These are phyloP conservation scores for Calosoma granatense DNA, from an alignment of 1,140 invertebrate species.

Conservation along the genomic window DNA sequence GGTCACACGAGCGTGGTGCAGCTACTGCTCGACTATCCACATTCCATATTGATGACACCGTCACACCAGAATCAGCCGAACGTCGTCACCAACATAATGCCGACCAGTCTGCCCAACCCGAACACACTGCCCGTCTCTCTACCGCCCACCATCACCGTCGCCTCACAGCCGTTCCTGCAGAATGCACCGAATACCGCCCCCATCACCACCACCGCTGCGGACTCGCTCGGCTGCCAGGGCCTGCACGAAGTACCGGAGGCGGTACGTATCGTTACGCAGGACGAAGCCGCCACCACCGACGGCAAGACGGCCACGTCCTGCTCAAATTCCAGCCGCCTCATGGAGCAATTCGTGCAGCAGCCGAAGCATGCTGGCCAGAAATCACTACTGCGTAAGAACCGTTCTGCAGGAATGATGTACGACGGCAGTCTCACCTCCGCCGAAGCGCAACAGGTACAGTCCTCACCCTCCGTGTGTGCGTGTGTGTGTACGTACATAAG, in stretches of 20 bases:
- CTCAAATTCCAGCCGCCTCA: conserved; percentile 27
- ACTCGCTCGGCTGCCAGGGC: conserved; percentile 28
- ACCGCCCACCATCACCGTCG: conserved; percentile 30
- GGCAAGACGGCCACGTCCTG: conserved; percentile 29
- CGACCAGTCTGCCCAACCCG: conserved; percentile 22
- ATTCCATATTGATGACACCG: conserved; percentile 60
- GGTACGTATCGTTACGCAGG: conserved; percentile 34
- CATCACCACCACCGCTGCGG: conserved; percentile 18
- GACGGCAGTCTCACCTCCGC: conserved; percentile 42
- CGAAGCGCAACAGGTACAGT: conserved; percentile 38
- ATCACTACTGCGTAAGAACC: conserved; percentile 43
- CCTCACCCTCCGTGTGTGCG: neutral
- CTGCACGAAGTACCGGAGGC: conserved; percentile 45
- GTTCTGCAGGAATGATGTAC: conserved; percentile 37
- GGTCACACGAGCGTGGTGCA: conserved; percentile 94
- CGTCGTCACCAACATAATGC: neutral
- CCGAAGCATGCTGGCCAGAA: conserved; percentile 38
- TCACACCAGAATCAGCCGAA: conserved; percentile 30
- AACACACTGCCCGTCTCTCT: conserved; percentile 24
- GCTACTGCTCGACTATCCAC: conserved; percentile 87
- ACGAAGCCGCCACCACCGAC: conserved; percentile 21
- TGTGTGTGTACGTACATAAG: neutral
- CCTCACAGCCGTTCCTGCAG: conserved; percentile 25
- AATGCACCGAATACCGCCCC: conserved; percentile 34
- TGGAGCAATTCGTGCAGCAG: conserved; percentile 11